These are phyloP conservation scores for Ostrea edulis DNA, from an alignment of 1,140 invertebrate species.

Conservation along the genomic window DNA sequence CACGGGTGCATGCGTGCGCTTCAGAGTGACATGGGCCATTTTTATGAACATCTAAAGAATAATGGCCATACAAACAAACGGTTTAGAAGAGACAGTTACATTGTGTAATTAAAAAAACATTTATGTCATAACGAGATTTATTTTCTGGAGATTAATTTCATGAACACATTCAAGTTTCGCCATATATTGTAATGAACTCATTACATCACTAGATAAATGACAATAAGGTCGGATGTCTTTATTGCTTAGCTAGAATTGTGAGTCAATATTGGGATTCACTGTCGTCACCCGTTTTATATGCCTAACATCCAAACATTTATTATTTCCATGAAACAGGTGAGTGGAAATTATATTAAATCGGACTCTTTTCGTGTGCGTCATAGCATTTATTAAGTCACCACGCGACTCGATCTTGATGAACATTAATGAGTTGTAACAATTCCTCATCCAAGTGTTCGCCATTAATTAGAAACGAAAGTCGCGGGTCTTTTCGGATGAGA, in stretches of 20 bases:
- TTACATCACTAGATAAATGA: background rate
- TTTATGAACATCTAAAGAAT: too few relatives aligned
- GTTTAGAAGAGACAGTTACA: background rate
- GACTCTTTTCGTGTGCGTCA: background rate
- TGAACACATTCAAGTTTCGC: background rate
- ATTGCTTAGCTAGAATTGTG: background rate
- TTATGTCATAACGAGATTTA: background rate
- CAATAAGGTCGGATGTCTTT: background rate
- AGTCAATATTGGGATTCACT: slow-evolving; percentile 12
- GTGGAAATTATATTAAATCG: background rate
- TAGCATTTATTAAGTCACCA: background rate
- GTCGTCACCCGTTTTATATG: background rate
- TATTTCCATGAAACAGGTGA: background rate
- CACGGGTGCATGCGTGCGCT: too few relatives aligned
- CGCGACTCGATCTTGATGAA: background rate
- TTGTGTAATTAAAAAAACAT: background rate
- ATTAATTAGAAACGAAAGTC: too few relatives aligned
- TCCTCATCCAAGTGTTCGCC: too few relatives aligned
- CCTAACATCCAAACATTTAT: background rate
- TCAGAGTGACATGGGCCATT: too few relatives aligned
- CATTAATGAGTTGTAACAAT: too few relatives aligned
- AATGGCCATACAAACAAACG: too few relatives aligned
- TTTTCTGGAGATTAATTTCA: background rate
- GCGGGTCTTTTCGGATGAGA: too few relatives aligned
- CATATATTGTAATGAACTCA: background rate